Evolutionary conservation across 1,140 invertebrate species (phyloP), one percentile per base, ranked within the genome.

Genomic region (Cydia amplana): DNA sequence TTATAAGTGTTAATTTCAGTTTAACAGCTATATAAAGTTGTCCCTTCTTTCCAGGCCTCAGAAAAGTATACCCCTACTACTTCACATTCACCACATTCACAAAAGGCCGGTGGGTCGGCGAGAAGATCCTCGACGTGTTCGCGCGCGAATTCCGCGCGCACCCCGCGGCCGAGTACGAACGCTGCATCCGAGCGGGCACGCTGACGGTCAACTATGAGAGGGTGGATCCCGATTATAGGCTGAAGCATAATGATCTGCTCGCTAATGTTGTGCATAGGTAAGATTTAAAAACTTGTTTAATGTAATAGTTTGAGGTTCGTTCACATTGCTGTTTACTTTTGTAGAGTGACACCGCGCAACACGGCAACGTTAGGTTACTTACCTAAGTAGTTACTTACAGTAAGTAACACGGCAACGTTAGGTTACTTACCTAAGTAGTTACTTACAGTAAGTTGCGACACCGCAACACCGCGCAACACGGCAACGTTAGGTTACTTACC

Each of bases 41-140:
- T 18, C 28, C 18, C 43, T 46, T 64, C 74, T 82, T 87, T 89
- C 46, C 94, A 99, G 98, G 98, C 80, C 94, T 99, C 74, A 95
- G 99, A 75, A 99, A 99, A 95, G 98, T 99, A 0, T 98, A 99
- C 91, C 99, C 99, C 0, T 99, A 99, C 93, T 98, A 98, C 92
- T 99, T 98, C 93, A 98, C 97, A 14, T 99, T 99, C 93, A 98
- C 97, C 65, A 98, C 98, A 10, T 98, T 98, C 93, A 98, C 97
- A 14, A 99, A 99, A 94, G 98, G 98, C 1, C 95, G 99, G 79
- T 99, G 99, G 99, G 96, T 99, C 4, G 98, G 98, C 18, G 96
- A 98, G 87, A 97, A 97, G 85, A 96, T 99, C 65, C 93, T 98
- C 64, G 98, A 99, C 84, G 97, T 99, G 18, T 99, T 99, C 91